Conservation (phyloP, 1,140 invertebrate genomes). For the Stratiolaelaps scimitus region DNA sequence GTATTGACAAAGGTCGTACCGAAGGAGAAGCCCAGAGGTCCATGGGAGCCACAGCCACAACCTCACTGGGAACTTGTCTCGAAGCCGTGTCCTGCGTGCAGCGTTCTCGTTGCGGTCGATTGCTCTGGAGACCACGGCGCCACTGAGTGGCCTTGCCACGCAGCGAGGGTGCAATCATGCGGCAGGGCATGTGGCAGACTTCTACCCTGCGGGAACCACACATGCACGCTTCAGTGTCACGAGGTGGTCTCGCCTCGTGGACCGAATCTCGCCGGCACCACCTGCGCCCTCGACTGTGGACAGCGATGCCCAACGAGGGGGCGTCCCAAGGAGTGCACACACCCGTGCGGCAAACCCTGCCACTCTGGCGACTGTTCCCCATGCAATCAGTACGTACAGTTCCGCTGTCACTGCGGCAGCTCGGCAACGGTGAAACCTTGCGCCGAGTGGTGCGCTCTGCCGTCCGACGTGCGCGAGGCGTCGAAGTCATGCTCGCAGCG, state of each 20-base stretch:
- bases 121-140: slow-evolving; percentile 71
- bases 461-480: slow-evolving; percentile 43
- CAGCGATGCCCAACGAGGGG: slow-evolving; percentile 53
- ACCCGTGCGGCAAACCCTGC: slow-evolving; percentile 60
- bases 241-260: slow-evolving; percentile 41
- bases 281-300: slow-evolving; percentile 44
- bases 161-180: slow-evolving; percentile 57
- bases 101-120: slow-evolving; percentile 53
- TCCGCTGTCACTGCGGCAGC: slow-evolving; percentile 64
- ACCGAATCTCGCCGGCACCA: slow-evolving; percentile 35
- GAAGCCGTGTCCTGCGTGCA: slow-evolving; percentile 48
- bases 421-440: slow-evolving; percentile 60
- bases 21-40: slow-evolving; percentile 49
- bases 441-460: slow-evolving; percentile 49
- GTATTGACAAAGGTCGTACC: slow-evolving; percentile 52
- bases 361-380: slow-evolving; percentile 50
- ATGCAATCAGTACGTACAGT: slow-evolving; percentile 57
- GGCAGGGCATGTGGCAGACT: slow-evolving; percentile 54
- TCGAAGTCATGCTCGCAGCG: slow-evolving; percentile 51
- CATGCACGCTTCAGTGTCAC: slow-evolving; percentile 61
- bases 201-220: slow-evolving; percentile 64
- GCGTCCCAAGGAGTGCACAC: slow-evolving; percentile 60
- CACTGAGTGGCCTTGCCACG: slow-evolving; percentile 56
- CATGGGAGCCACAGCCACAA: slow-evolving; percentile 52
- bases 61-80: slow-evolving; percentile 51